A percentile compares a stretch with the other conserved stretches of the same genome.
phyloP scores from a whole-genome alignment of 2,797 vertebrate genomes.

The Poecile montanus region DNA sequence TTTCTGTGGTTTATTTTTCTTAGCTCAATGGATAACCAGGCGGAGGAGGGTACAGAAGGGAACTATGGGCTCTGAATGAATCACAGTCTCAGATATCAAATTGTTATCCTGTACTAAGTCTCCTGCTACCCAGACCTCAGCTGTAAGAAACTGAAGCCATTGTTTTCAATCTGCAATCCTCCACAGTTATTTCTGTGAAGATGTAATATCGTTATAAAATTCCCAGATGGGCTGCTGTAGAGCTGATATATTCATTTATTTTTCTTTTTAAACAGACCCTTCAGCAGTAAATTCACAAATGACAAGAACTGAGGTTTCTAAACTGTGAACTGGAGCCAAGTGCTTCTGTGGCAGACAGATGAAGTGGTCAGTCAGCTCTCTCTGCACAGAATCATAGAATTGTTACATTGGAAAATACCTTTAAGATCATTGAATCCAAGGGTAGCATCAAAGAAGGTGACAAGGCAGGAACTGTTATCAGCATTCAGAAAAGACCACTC shows the following conservation, averaged over 20 bases:
- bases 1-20: constrained; percentile 6
- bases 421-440: not conserved
- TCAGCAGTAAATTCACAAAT: not conserved
- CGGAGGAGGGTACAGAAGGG: not conserved
- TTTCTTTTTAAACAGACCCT: not conserved
- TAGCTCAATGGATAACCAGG: not conserved
- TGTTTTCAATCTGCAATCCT: not conserved
- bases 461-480: not conserved
- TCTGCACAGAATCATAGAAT: not conserved
- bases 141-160: not conserved
- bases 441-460: rapidly evolving
- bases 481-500: not conserved
- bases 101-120: not conserved
- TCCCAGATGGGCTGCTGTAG: not conserved
- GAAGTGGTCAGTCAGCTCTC: not conserved
- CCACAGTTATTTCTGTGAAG: not conserved
- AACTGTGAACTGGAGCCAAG: not conserved
- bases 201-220: not conserved
- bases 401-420: not conserved
- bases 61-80: constrained; percentile 6
- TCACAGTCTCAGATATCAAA: constrained; percentile 1
- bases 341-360: not conserved
- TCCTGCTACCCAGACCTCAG: not conserved
- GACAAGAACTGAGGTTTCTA: not conserved
- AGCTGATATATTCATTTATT: not conserved